Evolutionary conservation across 2,113 vertebrate species (phyloP).

Genomic region (Cervus canadensis): DNA sequence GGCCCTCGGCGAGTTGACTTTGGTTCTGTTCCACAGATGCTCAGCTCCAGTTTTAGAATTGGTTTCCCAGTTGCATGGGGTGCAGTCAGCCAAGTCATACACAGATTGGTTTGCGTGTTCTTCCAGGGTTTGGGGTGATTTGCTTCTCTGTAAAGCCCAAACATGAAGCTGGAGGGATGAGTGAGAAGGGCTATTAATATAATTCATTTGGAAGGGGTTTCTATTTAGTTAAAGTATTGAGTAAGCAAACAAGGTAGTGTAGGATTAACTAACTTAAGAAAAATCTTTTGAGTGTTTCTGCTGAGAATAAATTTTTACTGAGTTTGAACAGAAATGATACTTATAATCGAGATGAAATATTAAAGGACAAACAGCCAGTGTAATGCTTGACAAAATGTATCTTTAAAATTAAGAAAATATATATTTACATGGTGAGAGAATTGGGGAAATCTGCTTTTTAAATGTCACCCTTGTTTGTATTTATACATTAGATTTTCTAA

Average conservation of each 20-base stretch:
- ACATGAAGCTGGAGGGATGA: conserved; percentile 1
- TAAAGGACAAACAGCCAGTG: neutral
- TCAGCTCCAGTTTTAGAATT: neutral
- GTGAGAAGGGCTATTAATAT: conserved; percentile 18
- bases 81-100: neutral
- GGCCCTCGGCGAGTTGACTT: neutral
- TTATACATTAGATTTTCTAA: neutral
- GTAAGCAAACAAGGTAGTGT: neutral
- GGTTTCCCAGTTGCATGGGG: neutral
- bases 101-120: neutral
- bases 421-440: neutral
- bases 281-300: neutral
- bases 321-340: neutral
- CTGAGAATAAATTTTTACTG: neutral
- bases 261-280: neutral
- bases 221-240: neutral
- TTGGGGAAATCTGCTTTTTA: neutral
- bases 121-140: neutral
- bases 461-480: neutral
- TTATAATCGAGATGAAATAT: neutral
- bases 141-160: neutral
- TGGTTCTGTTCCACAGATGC: neutral
- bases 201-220: conserved; percentile 26
- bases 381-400: neutral
- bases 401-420: neutral